phyloP scores from a whole-genome alignment of 2,888 invertebrate species.

The Eristalinus sepulchralis region DNA sequence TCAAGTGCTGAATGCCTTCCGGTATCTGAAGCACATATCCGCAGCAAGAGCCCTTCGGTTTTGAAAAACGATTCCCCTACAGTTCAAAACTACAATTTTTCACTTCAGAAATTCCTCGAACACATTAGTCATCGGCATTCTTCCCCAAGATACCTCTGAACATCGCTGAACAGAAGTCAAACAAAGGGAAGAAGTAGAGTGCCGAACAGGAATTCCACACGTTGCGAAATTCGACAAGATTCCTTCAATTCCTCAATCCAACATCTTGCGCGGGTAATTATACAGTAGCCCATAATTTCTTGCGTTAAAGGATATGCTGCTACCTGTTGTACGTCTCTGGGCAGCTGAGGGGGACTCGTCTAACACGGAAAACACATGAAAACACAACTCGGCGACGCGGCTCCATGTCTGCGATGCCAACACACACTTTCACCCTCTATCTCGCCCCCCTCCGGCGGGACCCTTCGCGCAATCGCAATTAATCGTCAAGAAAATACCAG shows the following conservation, averaged over 20 bases:
- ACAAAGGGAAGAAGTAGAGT: not conserved
- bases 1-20: no score
- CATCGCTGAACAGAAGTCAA: not conserved
- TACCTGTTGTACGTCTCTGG: conserved; percentile 50
- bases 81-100: not conserved
- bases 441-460: conserved; percentile 13
- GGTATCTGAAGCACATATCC: no score
- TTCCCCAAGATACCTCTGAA: not conserved
- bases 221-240: not conserved
- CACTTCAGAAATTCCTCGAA: not conserved
- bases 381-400: conserved; percentile 19
- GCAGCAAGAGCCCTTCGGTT: no score
- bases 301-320: conserved; percentile 42
- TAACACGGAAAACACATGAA: conserved; percentile 8
- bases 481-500: conserved; percentile 66
- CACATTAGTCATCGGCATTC: not conserved
- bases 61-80: no score
- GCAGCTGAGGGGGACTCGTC: conserved; percentile 16
- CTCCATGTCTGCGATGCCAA: conserved; percentile 50
- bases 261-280: conserved; percentile 45
- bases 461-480: conserved; percentile 49
- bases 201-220: not conserved
- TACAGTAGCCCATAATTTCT: conserved; percentile 58
- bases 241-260: not conserved
- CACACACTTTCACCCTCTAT: conserved; percentile 47